Conservation (phyloP, 2,113 vertebrate genomes). For the Oreotragus oreotragus region DNA sequence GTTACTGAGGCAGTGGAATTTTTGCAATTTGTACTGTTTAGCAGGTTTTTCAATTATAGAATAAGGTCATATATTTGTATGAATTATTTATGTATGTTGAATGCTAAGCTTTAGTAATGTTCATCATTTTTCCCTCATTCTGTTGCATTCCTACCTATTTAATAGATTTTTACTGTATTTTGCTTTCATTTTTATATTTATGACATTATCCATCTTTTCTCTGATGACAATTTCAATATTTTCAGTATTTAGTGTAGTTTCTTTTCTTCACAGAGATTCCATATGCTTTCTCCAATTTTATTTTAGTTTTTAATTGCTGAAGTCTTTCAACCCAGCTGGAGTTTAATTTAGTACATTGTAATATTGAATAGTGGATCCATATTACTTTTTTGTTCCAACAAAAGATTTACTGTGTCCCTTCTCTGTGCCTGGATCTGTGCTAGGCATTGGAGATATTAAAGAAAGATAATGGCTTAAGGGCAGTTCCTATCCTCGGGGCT, state of each 20-base stretch:
- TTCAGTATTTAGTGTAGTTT: slow-evolving; percentile 35
- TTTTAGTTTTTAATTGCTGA: slow-evolving; percentile 38
- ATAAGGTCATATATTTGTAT: not conserved
- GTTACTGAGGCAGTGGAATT: not conserved
- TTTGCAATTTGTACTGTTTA: not conserved
- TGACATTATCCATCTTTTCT: slow-evolving; percentile 29
- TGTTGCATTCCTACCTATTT: slow-evolving; percentile 19
- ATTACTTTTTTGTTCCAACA: not conserved
- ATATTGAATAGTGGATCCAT: not conserved
- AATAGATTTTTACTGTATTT: slow-evolving; percentile 25
- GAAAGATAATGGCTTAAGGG: not conserved
- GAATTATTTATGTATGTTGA: not conserved
- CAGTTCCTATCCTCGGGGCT: not conserved
- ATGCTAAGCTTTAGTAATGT: not conserved
- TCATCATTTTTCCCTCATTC: not conserved
- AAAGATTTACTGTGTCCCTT: not conserved
- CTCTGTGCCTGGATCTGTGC: not conserved
- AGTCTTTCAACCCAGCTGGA: slow-evolving; percentile 33
- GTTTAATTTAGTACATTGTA: slow-evolving; percentile 10
- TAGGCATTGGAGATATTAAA: not conserved
- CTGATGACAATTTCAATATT: slow-evolving; percentile 23
- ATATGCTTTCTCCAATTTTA: slow-evolving; percentile 12
- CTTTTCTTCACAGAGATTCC: slow-evolving; percentile 17
- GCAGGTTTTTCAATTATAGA: not conserved
- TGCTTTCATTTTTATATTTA: slow-evolving; percentile 19